phyloP scores from a whole-genome alignment of 1,140 invertebrate genomes.

The Atta colombica region DNA sequence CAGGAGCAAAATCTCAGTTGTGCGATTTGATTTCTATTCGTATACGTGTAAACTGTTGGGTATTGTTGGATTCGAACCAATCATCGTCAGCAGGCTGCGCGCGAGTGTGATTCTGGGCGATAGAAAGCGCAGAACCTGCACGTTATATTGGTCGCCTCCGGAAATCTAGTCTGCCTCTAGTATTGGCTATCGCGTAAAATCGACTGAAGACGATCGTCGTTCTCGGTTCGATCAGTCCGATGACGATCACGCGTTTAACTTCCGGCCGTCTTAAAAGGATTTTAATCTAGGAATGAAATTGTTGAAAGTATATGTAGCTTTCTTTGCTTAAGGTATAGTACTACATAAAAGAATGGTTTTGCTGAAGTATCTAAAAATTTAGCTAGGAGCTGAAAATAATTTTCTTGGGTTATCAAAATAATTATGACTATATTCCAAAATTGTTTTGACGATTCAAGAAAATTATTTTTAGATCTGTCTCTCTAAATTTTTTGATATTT shows the following conservation, averaged over 20 bases:
- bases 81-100: slow-evolving; percentile 55
- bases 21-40: slow-evolving; percentile 45
- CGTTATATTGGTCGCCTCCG: slow-evolving; percentile 58
- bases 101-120: slow-evolving; percentile 51
- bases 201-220: slow-evolving; percentile 36
- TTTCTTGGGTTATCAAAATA: too few species aligned
- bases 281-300: neutral
- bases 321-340: neutral
- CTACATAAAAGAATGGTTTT: too few species aligned
- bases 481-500: too few species aligned
- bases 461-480: too few species aligned
- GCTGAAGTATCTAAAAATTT: too few species aligned
- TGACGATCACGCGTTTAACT: slow-evolving; percentile 47
- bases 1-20: slow-evolving; percentile 31
- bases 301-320: neutral
- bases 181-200: slow-evolving; percentile 51
- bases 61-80: slow-evolving; percentile 57
- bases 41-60: slow-evolving; percentile 47
- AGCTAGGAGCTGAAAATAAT: too few species aligned
- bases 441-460: too few species aligned
- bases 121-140: slow-evolving; percentile 52
- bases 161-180: slow-evolving; percentile 53
- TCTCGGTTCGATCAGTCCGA: slow-evolving; percentile 20
- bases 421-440: too few species aligned
- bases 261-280: slow-evolving; percentile 2